Percentiles rank a stretch among this genome's conserved stretches.
phyloP scores from a whole-genome alignment of 2,888 invertebrate species.

The Psylliodes chrysocephalus region DNA sequence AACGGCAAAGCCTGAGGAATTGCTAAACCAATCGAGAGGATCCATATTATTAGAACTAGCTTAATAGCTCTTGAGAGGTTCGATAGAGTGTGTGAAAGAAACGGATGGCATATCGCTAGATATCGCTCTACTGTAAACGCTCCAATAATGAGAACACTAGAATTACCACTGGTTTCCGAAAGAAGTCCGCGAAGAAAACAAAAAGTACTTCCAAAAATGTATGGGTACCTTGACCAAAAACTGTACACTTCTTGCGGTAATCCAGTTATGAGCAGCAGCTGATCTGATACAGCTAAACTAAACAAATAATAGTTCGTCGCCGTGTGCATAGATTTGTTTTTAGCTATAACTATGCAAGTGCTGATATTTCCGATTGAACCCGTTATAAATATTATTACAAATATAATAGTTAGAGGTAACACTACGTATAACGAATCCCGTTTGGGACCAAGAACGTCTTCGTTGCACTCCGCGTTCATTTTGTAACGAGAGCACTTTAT shows the following conservation, averaged over 20 bases:
- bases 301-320: conserved; percentile 86
- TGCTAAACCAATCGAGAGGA: conserved; percentile 77
- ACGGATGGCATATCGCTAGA: conserved; percentile 77
- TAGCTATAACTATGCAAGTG: conserved; percentile 85
- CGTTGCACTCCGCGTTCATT: conserved; percentile 37
- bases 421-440: conserved; percentile 62
- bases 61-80: conserved; percentile 85
- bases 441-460: conserved; percentile 47
- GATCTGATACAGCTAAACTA: conserved; percentile 85
- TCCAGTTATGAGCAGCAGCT: conserved; percentile 80
- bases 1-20: conserved; percentile 75
- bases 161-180: conserved; percentile 84
- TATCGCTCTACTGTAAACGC: conserved; percentile 79
- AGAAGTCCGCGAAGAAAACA: conserved; percentile 82
- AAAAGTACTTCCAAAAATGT: conserved; percentile 81
- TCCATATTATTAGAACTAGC: conserved; percentile 84
- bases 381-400: conserved; percentile 79
- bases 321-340: conserved; percentile 85
- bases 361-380: conserved; percentile 85
- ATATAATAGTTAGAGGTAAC: conserved; percentile 79
- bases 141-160: conserved; percentile 76
- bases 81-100: conserved; percentile 83
- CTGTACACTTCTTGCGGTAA: conserved; percentile 85
- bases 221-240: conserved; percentile 81
- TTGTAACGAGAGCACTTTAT: too few species aligned